phyloP scores from a whole-genome alignment of 2,113 vertebrate species.

The Pholis gunnellus region DNA sequence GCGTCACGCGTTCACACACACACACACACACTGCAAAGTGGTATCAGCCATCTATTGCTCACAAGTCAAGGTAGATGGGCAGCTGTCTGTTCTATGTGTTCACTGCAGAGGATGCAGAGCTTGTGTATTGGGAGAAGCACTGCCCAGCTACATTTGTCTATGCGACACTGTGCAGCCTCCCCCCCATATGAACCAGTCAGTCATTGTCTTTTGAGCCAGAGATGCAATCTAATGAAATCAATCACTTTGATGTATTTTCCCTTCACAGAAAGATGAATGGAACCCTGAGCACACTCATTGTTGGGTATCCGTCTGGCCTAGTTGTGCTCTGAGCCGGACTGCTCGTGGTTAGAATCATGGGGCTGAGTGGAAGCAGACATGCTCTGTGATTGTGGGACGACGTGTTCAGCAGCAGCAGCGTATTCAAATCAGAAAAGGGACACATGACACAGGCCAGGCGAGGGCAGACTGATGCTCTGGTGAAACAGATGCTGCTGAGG shows the following conservation, averaged over 20 bases:
- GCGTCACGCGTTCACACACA: too few relatives aligned
- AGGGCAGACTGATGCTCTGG: constrained; percentile 14
- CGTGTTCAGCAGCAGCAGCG: constrained; percentile 20
- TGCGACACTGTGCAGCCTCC: background rate
- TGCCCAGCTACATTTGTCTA: constrained; percentile 27
- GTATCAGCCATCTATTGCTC: background rate
- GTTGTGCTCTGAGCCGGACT: constrained; percentile 1
- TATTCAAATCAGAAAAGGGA: constrained; percentile 10
- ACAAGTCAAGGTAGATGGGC: constrained; percentile 9
- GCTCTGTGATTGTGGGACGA: constrained; percentile 60
- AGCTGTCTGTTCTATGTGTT: background rate
- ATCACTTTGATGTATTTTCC: background rate
- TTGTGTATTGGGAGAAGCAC: background rate
- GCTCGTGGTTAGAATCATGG: constrained; percentile 17
- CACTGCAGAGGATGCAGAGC: background rate
- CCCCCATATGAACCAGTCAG: background rate
- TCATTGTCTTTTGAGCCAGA: background rate
- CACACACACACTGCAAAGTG: background rate
- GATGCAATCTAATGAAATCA: background rate
- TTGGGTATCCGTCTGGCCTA: background rate
- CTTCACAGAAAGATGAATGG: background rate
- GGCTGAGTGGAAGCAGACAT: constrained; percentile 56
- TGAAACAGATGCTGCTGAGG: constrained; percentile 35
- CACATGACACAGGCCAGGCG: background rate
- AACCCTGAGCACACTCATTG: constrained; percentile 12